A percentile compares a stretch with the other conserved stretches of the same genome.
Evolutionary conservation across 2,888 invertebrate genomes (phyloP).

Genomic region (Gandaritis pyraliata): DNA sequence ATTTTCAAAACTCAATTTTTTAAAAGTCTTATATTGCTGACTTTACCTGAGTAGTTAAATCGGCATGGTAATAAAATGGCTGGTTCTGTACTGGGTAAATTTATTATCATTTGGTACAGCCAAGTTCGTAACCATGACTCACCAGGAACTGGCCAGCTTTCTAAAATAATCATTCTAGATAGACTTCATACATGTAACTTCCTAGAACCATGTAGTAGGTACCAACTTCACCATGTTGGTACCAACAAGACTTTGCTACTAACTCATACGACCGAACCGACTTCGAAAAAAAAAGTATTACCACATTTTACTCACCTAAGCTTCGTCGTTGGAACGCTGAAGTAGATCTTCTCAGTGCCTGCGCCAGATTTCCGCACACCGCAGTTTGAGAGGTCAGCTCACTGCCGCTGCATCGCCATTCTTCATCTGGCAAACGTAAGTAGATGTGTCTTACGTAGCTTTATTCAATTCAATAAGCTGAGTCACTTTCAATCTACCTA

Average conservation of each 20-base stretch:
- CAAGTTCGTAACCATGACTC: conserved; percentile 3
- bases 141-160: conserved; percentile 15
- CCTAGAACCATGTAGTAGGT: conserved; percentile 1
- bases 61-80: too few relatives aligned
- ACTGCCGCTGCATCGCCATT: conserved; percentile 76
- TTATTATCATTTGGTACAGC: not conserved
- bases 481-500: too few relatives aligned
- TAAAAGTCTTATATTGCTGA: too few relatives aligned
- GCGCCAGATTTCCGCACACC: conserved; percentile 78
- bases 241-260: too few relatives aligned
- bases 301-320: conserved; percentile 15
- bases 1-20: too few relatives aligned
- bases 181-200: conserved; percentile 3
- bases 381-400: conserved; percentile 73
- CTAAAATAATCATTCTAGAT: conserved; percentile 15
- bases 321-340: conserved; percentile 33
- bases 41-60: too few relatives aligned
- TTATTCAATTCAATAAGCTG: too few relatives aligned
- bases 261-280: too few relatives aligned
- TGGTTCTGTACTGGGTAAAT: too few relatives aligned
- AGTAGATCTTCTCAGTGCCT: conserved; percentile 63
- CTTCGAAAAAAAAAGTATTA: too few relatives aligned
- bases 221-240: too few relatives aligned
- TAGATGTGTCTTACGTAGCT: too few relatives aligned
- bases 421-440: conserved; percentile 59